These are phyloP conservation scores for Octopus sinensis DNA, from an alignment of 1,140 invertebrate genomes.

Conservation along the genomic window DNA sequence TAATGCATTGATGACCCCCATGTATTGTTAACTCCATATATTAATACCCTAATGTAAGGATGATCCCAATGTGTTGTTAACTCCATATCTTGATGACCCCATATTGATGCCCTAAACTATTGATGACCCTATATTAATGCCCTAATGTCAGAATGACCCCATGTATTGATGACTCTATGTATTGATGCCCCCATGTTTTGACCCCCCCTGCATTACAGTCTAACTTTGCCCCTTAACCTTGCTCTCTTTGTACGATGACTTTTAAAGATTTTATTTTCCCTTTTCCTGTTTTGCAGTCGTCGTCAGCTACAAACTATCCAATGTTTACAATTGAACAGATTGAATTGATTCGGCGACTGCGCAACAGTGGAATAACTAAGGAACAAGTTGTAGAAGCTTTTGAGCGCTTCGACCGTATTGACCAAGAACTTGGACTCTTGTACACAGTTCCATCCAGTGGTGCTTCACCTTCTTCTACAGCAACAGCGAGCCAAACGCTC, in stretches of 20 bases:
- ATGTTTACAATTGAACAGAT: conserved; percentile 58
- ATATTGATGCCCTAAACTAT: no score
- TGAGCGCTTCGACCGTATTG: conserved; percentile 54
- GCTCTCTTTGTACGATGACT: background rate
- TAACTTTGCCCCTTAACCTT: background rate
- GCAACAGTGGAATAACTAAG: conserved; percentile 57
- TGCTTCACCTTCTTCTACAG: background rate
- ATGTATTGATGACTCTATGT: no score
- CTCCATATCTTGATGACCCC: no score
- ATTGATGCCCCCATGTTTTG: background rate
- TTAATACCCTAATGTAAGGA: no score
- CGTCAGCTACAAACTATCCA: conserved; percentile 7
- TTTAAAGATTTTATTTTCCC: background rate
- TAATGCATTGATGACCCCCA: no score
- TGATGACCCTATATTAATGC: no score
- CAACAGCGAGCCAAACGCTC: background rate
- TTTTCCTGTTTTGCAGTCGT: conserved; percentile 10
- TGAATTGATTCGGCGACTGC: conserved; percentile 54
- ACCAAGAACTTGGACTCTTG: conserved; percentile 38
- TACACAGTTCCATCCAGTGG: conserved; percentile 25
- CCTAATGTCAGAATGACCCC: no score
- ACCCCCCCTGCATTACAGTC: background rate
- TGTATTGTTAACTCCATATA: no score
- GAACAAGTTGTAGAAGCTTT: conserved; percentile 56
- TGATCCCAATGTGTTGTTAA: no score